Evolutionary conservation across 2,797 vertebrate genomes (phyloP), one percentile per base, ranked within the genome.

Genomic region (Danio tinwini): DNA sequence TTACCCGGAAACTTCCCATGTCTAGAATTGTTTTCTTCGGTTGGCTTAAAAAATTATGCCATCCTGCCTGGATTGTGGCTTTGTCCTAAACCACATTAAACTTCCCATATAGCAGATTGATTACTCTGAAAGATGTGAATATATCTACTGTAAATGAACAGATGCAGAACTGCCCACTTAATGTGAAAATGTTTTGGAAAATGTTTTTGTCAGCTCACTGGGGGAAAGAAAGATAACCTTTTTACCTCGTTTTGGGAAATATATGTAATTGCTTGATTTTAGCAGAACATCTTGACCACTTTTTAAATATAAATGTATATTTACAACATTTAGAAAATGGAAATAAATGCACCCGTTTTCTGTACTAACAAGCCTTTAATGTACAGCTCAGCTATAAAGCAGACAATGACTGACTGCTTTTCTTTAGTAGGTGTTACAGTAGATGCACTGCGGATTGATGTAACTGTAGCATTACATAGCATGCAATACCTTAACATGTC

Each of bases 401-500:
- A 39, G 69, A 69, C 10, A 52, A 13, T 0, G 9, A 69, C n/a
- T 69, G 21, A 8, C 37, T 53, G 10, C 14, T 70, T 40, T 70
- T 70, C 6, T 11, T 53, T 12, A 14, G 7, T 68, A 40, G 8
- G 3, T 61, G 2, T 37, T 21, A 58, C 14, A 47, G n/a, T 44
- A 67, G 67, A 3, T 40, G 10, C 4, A 2, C 61, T 42, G 8
- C 62, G 16, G 10, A 52, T 62, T 40, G 14, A 40, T 21, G 29
- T 14, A 59, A 78, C 29, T 71, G 47, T 61, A 64, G 61, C 14
- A 17, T 52, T 74, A 50, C 39, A 58, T 19, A 44, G 7, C 69
- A 74, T 47, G 69, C 69, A 64, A 44, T 45, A 52, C 71, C 52
- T 16, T 29, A 63, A 56, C 12, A 53, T 80, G 40, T 80, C 50